Evolutionary conservation across 2,888 invertebrate genomes (phyloP).

Genomic region (Amphiduros pacificus): DNA sequence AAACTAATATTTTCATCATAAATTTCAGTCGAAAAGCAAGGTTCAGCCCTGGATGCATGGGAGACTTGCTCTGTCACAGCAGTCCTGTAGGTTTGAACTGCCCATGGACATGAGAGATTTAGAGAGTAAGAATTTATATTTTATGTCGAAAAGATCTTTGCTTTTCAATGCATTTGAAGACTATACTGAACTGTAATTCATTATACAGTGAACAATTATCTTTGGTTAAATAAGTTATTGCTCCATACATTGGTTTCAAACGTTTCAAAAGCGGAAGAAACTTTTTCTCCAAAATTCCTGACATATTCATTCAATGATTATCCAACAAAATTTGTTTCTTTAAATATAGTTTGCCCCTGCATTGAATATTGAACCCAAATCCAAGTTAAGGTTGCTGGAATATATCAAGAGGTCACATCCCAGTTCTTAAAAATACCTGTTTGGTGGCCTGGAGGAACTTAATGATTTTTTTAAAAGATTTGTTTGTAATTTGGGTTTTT

Average conservation of each 20-base stretch:
- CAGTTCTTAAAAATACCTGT: too few relatives aligned
- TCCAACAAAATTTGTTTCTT: too few relatives aligned
- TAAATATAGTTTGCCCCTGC: too few relatives aligned
- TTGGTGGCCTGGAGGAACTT: background rate
- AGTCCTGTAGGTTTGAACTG: slow-evolving; percentile 54
- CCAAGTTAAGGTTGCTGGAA: too few relatives aligned
- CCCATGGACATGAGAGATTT: slow-evolving; percentile 55
- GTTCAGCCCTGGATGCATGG: slow-evolving; percentile 39
- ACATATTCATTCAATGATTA: too few relatives aligned
- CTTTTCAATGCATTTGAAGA: background rate
- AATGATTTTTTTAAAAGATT: background rate
- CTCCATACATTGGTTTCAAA: background rate
- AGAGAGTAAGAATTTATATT: slow-evolving; percentile 45
- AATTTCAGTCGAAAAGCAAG: slow-evolving; percentile 8
- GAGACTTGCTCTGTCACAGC: slow-evolving; percentile 51
- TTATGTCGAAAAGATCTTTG: background rate
- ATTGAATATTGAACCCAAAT: too few relatives aligned
- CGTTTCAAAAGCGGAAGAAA: too few relatives aligned
- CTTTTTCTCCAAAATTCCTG: too few relatives aligned
- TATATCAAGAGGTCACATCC: too few relatives aligned
- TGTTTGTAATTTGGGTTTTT: too few relatives aligned
- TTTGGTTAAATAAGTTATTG: background rate
- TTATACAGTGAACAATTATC: background rate
- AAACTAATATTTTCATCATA: background rate
- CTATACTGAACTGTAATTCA: background rate